phyloP scores from a whole-genome alignment of 1,140 invertebrate genomes.

The Cydia amplana region DNA sequence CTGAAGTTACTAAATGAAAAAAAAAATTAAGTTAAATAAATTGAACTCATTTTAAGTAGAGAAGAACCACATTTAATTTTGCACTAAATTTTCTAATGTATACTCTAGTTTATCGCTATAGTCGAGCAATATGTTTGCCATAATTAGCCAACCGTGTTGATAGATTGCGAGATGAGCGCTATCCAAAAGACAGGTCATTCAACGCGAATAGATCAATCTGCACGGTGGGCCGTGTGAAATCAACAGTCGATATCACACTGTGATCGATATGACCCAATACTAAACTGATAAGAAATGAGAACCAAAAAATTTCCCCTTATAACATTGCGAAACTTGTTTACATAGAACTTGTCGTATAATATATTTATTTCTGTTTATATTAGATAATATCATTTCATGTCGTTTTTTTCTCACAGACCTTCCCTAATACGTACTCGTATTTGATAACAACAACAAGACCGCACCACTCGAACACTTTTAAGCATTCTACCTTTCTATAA shows the following conservation, averaged over 20 bases:
- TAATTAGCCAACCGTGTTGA: constrained; percentile 33
- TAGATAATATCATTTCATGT: constrained; percentile 35
- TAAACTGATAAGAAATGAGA: constrained; percentile 48
- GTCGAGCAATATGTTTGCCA: constrained; percentile 12
- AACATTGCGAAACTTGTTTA: constrained; percentile 47
- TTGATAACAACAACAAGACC: neutral
- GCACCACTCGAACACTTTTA: no score
- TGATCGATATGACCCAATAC: constrained; percentile 49
- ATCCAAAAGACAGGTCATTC: constrained; percentile 57
- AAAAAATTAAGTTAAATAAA: no score
- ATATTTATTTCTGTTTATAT: constrained; percentile 36
- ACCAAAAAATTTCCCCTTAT: constrained; percentile 37
- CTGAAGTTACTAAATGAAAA: no score
- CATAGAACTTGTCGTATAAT: constrained; percentile 36
- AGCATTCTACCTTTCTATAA: no score
- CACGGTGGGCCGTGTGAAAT: constrained; percentile 51
- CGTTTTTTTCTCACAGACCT: constrained; percentile 30
- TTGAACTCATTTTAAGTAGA: no score
- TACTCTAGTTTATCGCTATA: constrained; percentile 27
- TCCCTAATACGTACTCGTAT: constrained; percentile 4
- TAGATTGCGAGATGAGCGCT: constrained; percentile 48
- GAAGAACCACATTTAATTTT: no score
- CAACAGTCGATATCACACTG: constrained; percentile 46
- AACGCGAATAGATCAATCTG: constrained; percentile 52
- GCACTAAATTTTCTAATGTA: neutral